Evolutionary conservation across 2,797 vertebrate species (phyloP), one percentile per base, ranked within the genome.

Genomic region (Bradypodion pumilum): DNA sequence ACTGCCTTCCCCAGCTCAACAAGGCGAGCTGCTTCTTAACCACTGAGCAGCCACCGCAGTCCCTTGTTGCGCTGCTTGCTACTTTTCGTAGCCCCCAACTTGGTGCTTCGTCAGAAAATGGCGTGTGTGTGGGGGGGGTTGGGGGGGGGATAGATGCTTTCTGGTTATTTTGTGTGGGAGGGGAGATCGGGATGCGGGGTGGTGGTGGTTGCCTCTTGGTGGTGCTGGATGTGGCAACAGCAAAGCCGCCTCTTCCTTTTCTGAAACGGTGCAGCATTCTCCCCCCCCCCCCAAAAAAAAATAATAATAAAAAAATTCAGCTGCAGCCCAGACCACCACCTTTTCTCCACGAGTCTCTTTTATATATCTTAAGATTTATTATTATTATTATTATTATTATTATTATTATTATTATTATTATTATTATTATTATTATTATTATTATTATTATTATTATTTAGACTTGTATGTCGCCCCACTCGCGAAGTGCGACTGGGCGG

Each of bases 101-200:
- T 85, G 78, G 44, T 37, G 49, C 70, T 35, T 42, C 76, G 84
- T 74, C 83, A 74, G 78, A 85, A 85, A 80, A 85, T 85, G 83
- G 83, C 83, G 83, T 59, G 83, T 65, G 1, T 66, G 73, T 78
- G 12, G 21, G 25, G 19, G 74, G 60, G n/a, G 25, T 27, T 9
- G 52, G 2, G 16, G 52, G 49, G n/a, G n/a, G n/a, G n/a, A n/a
- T n/a, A n/a, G n/a, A n/a, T n/a, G n/a, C n/a, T n/a, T n/a, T 52
- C 16, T 9, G 9, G 49, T 52, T 9, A 10, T 52, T 52, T 9
- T 52, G 49, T 16, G 49, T 52, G 49, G 52, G 5, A 7, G 27
- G 6, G n/a, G 19, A 25, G 21, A 68, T 46, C 3, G 63, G 70
- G 42, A 46, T 44, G 78, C 63, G 78, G 40, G 70, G 76, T 29